Conservation (phyloP, 2,797 vertebrate genomes). For the Taenioides sp. region DNA sequence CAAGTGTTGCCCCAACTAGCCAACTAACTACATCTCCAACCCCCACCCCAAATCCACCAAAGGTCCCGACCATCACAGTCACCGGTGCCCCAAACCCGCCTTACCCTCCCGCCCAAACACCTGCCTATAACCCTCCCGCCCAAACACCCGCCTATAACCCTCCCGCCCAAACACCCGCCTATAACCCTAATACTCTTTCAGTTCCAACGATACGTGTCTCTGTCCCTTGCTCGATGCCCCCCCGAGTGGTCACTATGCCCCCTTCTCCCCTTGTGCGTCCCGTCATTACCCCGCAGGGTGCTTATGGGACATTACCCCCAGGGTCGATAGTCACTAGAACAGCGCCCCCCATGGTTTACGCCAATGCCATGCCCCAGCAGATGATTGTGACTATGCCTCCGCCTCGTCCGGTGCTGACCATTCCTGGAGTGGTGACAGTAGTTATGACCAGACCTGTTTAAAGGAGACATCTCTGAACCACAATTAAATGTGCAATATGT, state of each 20-base stretch:
- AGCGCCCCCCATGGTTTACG: neutral
- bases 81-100: neutral
- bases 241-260: neutral
- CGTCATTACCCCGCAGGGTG: neutral
- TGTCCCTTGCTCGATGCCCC: neutral
- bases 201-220: neutral
- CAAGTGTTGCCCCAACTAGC: neutral
- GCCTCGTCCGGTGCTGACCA: neutral
- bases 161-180: neutral
- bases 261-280: neutral
- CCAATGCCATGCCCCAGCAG: neutral
- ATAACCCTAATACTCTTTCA: neutral
- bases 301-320: neutral
- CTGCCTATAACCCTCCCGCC: neutral
- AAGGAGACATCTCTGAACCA: neutral
- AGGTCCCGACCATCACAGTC: neutral
- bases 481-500: too few species aligned
- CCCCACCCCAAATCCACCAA: neutral
- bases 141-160: neutral
- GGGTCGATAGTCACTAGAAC: neutral
- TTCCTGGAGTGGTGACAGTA: neutral
- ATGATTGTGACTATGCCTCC: neutral
- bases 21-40: neutral
- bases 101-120: constrained; percentile 1
- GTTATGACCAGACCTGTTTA: neutral